These are phyloP conservation scores for Girardia tigrina DNA, from an alignment of 2,888 invertebrate species.

Conservation along the genomic window DNA sequence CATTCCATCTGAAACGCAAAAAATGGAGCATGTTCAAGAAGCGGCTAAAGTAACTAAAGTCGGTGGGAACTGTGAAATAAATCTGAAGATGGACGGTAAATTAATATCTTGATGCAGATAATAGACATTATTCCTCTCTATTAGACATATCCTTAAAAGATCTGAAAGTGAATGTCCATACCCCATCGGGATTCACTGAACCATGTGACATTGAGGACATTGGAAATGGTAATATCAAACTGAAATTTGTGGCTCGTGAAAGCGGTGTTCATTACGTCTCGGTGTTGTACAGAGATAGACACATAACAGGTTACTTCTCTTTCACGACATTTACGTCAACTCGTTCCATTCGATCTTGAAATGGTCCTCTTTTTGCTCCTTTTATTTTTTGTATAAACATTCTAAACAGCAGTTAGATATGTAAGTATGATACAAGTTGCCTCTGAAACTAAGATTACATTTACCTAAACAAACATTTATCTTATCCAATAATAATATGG, in stretches of 20 bases:
- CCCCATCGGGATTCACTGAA: neutral
- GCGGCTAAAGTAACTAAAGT: slow-evolving; percentile 86
- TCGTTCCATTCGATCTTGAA: neutral
- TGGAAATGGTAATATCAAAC: neutral
- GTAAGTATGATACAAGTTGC: no score
- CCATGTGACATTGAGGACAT: slow-evolving; percentile 7
- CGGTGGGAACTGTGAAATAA: slow-evolving; percentile 84
- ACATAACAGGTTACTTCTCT: neutral
- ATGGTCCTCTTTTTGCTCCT: no score
- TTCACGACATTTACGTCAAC: neutral
- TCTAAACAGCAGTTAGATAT: no score
- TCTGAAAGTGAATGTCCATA: neutral
- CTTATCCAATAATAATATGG: no score
- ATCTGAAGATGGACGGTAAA: slow-evolving; percentile 84
- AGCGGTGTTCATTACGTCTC: slow-evolving; percentile 28
- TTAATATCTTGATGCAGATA: neutral
- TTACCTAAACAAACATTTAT: no score
- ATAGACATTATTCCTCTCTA: neutral
- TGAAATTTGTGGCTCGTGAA: slow-evolving; percentile 18
- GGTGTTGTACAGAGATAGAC: slow-evolving; percentile 15
- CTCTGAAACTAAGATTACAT: no score
- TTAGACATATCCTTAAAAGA: neutral
- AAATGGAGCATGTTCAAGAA: slow-evolving; percentile 76
- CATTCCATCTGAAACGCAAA: neutral
- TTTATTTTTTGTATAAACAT: no score